Percentiles rank a stretch among this genome's conserved stretches.
These are phyloP conservation scores for Sarcophaga subvicina DNA, from an alignment of 2,888 invertebrate species.

Conservation along the genomic window DNA sequence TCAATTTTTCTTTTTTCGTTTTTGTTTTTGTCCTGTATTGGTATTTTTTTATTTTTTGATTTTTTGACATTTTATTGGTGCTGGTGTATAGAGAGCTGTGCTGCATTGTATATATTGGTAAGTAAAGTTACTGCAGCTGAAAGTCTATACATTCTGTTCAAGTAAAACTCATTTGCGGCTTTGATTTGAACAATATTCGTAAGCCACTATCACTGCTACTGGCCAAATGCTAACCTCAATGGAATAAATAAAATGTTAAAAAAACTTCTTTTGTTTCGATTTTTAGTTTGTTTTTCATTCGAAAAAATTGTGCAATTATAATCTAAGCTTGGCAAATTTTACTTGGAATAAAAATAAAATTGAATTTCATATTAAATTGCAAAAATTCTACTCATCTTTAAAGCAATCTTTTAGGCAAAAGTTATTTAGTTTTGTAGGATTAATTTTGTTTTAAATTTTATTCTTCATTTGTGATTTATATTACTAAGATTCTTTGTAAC, in stretches of 20 bases:
- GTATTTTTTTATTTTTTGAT: constrained; percentile 29
- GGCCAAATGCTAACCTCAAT: constrained; percentile 56
- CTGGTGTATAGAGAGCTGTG: background rate
- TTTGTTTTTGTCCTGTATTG: constrained; percentile 8
- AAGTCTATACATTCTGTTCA: constrained; percentile 42
- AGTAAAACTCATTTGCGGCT: constrained; percentile 60
- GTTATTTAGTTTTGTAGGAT: too few relatives aligned
- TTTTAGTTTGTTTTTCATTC: too few relatives aligned
- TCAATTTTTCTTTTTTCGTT: background rate
- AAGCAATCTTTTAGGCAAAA: too few relatives aligned
- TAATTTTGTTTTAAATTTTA: too few relatives aligned
- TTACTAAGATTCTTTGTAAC: too few relatives aligned
- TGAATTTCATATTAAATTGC: too few relatives aligned
- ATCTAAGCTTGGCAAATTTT: too few relatives aligned
- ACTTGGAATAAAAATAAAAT: too few relatives aligned
- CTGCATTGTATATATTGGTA: constrained; percentile 31
- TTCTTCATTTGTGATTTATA: too few relatives aligned
- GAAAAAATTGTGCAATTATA: too few relatives aligned
- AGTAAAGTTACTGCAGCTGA: constrained; percentile 44
- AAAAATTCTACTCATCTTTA: too few relatives aligned
- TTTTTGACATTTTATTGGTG: constrained; percentile 59
- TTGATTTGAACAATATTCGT: constrained; percentile 49
- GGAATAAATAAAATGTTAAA: background rate
- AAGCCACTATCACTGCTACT: constrained; percentile 2
- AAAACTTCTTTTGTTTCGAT: too few relatives aligned